Percentiles rank a stretch among this genome's conserved stretches.
phyloP scores from a whole-genome alignment of 2,888 invertebrate genomes.

The Lycaena phlaeas region DNA sequence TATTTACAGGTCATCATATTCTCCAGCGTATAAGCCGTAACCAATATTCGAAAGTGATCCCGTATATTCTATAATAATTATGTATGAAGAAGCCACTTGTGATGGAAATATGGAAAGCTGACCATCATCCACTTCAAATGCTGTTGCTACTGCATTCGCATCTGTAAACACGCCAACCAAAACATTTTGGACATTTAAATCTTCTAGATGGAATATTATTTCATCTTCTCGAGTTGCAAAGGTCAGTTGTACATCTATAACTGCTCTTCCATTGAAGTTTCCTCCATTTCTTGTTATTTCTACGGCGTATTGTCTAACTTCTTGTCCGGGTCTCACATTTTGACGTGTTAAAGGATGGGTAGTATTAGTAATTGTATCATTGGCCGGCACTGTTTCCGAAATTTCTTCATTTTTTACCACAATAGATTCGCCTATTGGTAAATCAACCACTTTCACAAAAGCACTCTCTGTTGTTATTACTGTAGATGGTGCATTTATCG shows the following conservation, averaged over 20 bases:
- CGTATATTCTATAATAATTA: slow-evolving; percentile 39
- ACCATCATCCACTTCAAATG: slow-evolving; percentile 23
- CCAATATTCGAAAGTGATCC: slow-evolving; percentile 27
- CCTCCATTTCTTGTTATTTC: slow-evolving; percentile 30
- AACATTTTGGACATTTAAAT: slow-evolving; percentile 29
- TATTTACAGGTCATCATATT: slow-evolving; percentile 26
- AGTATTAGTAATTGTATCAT: slow-evolving; percentile 17
- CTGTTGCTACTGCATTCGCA: slow-evolving; percentile 23
- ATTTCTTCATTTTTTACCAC: neutral
- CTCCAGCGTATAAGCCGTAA: slow-evolving; percentile 31
- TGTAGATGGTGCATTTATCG: neutral
- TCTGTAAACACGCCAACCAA: slow-evolving; percentile 28
- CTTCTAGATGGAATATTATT: slow-evolving; percentile 30
- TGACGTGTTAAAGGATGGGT: slow-evolving; percentile 19
- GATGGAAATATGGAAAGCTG: slow-evolving; percentile 29
- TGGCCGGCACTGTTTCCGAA: neutral
- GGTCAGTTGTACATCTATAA: slow-evolving; percentile 28
- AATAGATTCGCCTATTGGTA: neutral
- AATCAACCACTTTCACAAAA: neutral
- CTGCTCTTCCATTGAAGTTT: slow-evolving; percentile 32
- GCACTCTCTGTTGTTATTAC: neutral
- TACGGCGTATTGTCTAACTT: slow-evolving; percentile 29
- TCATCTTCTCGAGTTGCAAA: slow-evolving; percentile 27
- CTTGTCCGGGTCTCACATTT: slow-evolving; percentile 36
- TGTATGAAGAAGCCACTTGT: slow-evolving; percentile 21